Percentiles rank a stretch among this genome's conserved stretches.
Conservation (phyloP, 2,888 invertebrate genomes). For the Halocaridina rubra region DNA sequence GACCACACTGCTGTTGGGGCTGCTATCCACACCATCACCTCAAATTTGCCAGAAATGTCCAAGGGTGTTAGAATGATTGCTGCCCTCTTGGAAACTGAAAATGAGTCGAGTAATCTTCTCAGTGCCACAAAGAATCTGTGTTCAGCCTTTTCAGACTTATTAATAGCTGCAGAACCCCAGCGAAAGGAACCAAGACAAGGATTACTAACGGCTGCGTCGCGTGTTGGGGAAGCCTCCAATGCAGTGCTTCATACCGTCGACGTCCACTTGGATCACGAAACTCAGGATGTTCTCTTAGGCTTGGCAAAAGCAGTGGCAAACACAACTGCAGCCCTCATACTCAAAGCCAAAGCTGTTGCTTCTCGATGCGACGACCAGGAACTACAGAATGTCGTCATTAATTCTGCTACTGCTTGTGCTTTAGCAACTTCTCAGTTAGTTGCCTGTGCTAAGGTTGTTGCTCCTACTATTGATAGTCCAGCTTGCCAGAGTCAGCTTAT, state of each 20-base stretch:
- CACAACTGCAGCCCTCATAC: conserved; percentile 94
- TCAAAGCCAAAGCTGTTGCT: conserved; percentile 96
- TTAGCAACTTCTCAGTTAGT: conserved; percentile 97
- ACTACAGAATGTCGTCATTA: conserved; percentile 84
- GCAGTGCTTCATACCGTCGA: conserved; percentile 93
- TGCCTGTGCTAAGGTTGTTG: conserved; percentile 88
- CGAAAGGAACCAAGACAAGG: conserved; percentile 91
- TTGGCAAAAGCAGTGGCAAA: conserved; percentile 98
- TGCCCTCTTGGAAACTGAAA: conserved; percentile 87
- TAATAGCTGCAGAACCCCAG: conserved; percentile 95
- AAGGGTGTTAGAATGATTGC: conserved; percentile 93
- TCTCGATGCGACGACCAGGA: conserved; percentile 84
- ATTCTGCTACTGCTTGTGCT: conserved; percentile 96
- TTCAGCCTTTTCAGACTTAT: conserved; percentile 91
- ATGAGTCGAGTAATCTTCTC: conserved; percentile 84
- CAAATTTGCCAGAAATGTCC: conserved; percentile 95
- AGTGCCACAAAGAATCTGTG: conserved; percentile 94
- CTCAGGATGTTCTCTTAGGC: conserved; percentile 86
- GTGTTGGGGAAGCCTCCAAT: conserved; percentile 96
- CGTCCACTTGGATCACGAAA: conserved; percentile 79
- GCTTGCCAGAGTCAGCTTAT: conserved; percentile 87
- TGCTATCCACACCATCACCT: conserved; percentile 96
- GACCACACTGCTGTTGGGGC: conserved; percentile 77
- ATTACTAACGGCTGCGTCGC: conserved; percentile 92
- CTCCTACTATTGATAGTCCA: conserved; percentile 73